phyloP scores from a whole-genome alignment of 2,797 vertebrate species.

The Apodemus agrarius region DNA sequence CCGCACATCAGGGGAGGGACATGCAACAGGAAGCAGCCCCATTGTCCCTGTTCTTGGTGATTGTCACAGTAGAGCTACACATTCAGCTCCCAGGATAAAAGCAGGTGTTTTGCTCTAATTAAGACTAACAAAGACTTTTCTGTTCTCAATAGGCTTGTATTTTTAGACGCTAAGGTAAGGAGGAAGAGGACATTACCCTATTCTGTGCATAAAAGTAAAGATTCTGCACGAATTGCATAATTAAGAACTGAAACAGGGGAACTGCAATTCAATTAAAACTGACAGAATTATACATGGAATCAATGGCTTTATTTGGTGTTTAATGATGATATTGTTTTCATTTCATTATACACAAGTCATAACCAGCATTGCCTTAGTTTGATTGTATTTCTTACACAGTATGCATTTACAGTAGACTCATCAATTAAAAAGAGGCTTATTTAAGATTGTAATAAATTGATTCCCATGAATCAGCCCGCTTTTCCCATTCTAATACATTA shows the following conservation, averaged over 20 bases:
- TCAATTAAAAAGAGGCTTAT: conserved; percentile 77
- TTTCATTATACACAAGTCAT: conserved; percentile 83
- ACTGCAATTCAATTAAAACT: conserved; percentile 83
- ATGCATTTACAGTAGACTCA: conserved; percentile 75
- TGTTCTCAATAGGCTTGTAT: conserved; percentile 74
- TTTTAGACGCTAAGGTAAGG: conserved; percentile 81
- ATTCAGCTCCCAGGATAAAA: conserved; percentile 75
- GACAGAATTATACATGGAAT: conserved; percentile 85
- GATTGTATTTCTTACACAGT: conserved; percentile 79
- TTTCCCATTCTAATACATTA: conserved; percentile 44
- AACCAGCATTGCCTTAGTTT: conserved; percentile 78
- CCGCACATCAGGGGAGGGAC: neutral
- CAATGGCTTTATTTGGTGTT: conserved; percentile 85
- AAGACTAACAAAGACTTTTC: conserved; percentile 76
- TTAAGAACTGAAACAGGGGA: conserved; percentile 82
- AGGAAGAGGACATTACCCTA: conserved; percentile 77
- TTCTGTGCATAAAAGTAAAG: conserved; percentile 80
- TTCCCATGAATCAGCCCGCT: conserved; percentile 41
- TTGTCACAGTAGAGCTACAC: conserved; percentile 55
- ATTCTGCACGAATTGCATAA: conserved; percentile 80
- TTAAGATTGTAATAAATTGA: conserved; percentile 76
- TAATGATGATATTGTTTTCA: conserved; percentile 85
- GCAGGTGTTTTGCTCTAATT: conserved; percentile 82
- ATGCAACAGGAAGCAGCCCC: neutral
- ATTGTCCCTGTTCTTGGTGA: conserved; percentile 54